Base-by-base conservation (phyloP, 1,140 invertebrate genomes). In the Achroia grisella region DNA sequence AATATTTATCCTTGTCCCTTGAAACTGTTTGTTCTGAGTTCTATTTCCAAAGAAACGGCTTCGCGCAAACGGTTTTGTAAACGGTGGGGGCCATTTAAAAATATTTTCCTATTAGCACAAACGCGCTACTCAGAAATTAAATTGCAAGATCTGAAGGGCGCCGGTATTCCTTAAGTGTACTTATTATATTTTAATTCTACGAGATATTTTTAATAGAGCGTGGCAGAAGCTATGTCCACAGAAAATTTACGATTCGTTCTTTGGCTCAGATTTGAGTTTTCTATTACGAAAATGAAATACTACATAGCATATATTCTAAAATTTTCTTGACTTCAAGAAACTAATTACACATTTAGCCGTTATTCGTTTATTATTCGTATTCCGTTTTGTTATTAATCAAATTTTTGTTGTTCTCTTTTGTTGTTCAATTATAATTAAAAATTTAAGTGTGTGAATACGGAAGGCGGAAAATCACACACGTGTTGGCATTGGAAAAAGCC, bases 111-210 rank as follows among this genome's bases (percentile, higher is more conserved):
- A 37, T 37, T 37, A 37, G 35, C 35, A 37, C 14, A 23, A 46
- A 39, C 41, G 28, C 44, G 27, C 42, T 36, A 39, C 45, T 35
- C 23, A 5, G 39, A 47, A 54, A 54, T 57, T 54, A 49, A 54
- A 57, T 57, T 54, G 39, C 45, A 54, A 57, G 53, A 51, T 44
- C 48, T 31, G 13, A 28, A 47, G 31, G 44, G 39, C 11, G 28
- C 30, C 47, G 39, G 44, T 42, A 51, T 33, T 46, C 48, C 35
- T 15, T 48, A 44, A 53, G 46, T 37, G 39, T 23, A 39, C 32
- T 50, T 45, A 44, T 56, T 52, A 44, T 56, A 52, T 49, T 52
- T 56, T 49, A 55, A 52, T 50, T 52, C 30, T 15, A 35, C 28
- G 40, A 49, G 43, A 40, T 40, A 23, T 48, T 59, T 53, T 31